Evolutionary conservation across 2,888 invertebrate species (phyloP), one percentile per base, ranked within the genome.

Genomic region (Chelonus formosanus): DNA sequence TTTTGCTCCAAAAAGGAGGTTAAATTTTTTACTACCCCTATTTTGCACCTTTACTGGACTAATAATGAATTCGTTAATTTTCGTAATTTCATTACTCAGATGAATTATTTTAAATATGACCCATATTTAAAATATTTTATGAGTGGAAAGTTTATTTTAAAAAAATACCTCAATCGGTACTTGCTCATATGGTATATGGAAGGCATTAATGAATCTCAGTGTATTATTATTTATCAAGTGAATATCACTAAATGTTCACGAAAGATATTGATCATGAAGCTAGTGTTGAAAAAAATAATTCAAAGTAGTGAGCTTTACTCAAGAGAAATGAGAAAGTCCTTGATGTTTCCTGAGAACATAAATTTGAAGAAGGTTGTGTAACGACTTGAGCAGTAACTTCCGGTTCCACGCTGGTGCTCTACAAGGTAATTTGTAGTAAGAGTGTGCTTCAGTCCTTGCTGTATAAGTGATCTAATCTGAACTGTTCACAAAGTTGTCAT

Each of bases 401-500:
- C 70, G 67, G 73, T 78, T 76, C 68, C 72, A 68, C 59, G 58
- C 68, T 71, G 72, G 59, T 65, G 69, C 64, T 70, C 56, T 52
- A 52, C 20, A 48, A 20, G 10, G 31, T 48, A 76, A 78, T 76
- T 78, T 74, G 71, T 60, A 45, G 40, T 40, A 36, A 53, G 52
- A 32, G 57, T 7, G 58, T 10, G n/a, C 67, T 71, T 65, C 70
- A 68, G 72, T 71, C 70, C 71, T 68, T 68, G 70, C 68, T 76
- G 79, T 76, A 79, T 79, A 79, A 77, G 75, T 73, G 76, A 79
- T 76, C 75, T 70, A 71, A 69, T 68, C 67, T 69, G 64, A 69
- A 70, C 66, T 72, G 70, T 79, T 70, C 78, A 77, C 76, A 77
- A 80, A 80, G 76, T 77, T 80, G 76, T 80, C 79, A 79, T 79